A percentile compares a stretch with the other conserved stretches of the same genome.
Evolutionary conservation across 2,888 invertebrate genomes (phyloP).

Genomic region (Proisotoma minuta): DNA sequence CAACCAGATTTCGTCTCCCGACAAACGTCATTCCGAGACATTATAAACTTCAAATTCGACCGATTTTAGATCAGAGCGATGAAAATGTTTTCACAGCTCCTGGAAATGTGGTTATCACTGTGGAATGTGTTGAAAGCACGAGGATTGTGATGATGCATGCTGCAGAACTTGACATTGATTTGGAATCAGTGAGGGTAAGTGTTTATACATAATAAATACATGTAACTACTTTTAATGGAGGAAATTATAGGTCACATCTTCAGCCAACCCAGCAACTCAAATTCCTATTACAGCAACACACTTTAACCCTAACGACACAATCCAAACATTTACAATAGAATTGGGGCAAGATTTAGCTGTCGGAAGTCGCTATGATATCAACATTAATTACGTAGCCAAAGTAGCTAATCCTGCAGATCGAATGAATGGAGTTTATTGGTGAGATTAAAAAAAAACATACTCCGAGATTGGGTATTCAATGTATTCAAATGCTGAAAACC

Average conservation of each 20-base stretch:
- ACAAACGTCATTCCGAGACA: constrained; percentile 15
- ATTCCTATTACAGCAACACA: background rate
- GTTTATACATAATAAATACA: background rate
- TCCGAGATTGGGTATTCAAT: background rate
- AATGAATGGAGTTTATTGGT: constrained; percentile 31
- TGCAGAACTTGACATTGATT: constrained; percentile 7
- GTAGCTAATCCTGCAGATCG: constrained; percentile 11
- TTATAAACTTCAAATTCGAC: constrained; percentile 31
- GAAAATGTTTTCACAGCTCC: constrained; percentile 33
- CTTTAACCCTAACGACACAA: background rate
- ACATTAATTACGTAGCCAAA: constrained; percentile 29
- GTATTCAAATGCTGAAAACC: no score
- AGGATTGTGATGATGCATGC: constrained; percentile 26
- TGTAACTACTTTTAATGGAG: no score
- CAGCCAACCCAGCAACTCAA: background rate
- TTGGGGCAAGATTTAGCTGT: background rate
- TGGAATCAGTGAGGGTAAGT: background rate
- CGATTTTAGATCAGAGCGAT: constrained; percentile 25
- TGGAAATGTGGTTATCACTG: constrained; percentile 29
- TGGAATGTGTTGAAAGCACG: constrained; percentile 5
- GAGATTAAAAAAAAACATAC: constrained; percentile 17
- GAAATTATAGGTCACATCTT: background rate
- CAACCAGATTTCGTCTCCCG: constrained; percentile 19
- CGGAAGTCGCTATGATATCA: constrained; percentile 24
- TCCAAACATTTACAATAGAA: background rate